Evolutionary conservation across 1,140 invertebrate species (phyloP).

Genomic region (Notospermus geniculatus): DNA sequence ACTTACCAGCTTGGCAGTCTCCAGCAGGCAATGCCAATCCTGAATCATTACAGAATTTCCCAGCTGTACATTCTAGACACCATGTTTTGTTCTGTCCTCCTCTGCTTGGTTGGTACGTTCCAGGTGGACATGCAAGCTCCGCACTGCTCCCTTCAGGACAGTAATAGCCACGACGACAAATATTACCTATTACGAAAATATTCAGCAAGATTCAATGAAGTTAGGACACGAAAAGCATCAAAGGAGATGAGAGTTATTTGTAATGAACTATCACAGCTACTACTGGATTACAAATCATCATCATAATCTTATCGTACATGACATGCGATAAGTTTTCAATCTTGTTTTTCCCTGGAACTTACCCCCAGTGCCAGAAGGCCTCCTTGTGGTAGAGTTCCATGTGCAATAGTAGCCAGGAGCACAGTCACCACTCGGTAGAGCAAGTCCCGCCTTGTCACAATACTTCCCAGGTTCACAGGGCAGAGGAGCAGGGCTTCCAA

Average conservation of each 20-base stretch:
- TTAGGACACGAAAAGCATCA: too few relatives aligned
- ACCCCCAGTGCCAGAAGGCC: slow-evolving; percentile 42
- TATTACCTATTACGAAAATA: slow-evolving; percentile 31
- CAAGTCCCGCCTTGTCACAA: slow-evolving; percentile 39
- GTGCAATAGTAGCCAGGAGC: slow-evolving; percentile 44
- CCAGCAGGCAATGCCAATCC: slow-evolving; percentile 36
- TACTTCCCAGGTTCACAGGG: slow-evolving; percentile 44
- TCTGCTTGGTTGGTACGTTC: slow-evolving; percentile 40
- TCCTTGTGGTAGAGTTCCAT: slow-evolving; percentile 38
- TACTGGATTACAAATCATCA: too few relatives aligned
- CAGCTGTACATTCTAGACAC: slow-evolving; percentile 44
- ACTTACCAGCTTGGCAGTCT: slow-evolving; percentile 28
- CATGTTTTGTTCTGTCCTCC: slow-evolving; percentile 34
- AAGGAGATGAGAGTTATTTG: too few relatives aligned
- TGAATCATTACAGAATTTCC: slow-evolving; percentile 40
- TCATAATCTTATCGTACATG: too few relatives aligned
- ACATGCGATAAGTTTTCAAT: too few relatives aligned
- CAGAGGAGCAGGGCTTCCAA: slow-evolving; percentile 33
- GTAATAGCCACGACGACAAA: slow-evolving; percentile 40
- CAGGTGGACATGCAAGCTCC: slow-evolving; percentile 35
- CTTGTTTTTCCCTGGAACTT: too few relatives aligned
- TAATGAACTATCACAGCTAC: too few relatives aligned
- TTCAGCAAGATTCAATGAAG: too few relatives aligned
- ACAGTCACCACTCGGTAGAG: slow-evolving; percentile 32
- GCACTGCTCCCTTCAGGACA: slow-evolving; percentile 35